Conservation (phyloP, 2,888 invertebrate genomes). For the Luffia ferchaultella region DNA sequence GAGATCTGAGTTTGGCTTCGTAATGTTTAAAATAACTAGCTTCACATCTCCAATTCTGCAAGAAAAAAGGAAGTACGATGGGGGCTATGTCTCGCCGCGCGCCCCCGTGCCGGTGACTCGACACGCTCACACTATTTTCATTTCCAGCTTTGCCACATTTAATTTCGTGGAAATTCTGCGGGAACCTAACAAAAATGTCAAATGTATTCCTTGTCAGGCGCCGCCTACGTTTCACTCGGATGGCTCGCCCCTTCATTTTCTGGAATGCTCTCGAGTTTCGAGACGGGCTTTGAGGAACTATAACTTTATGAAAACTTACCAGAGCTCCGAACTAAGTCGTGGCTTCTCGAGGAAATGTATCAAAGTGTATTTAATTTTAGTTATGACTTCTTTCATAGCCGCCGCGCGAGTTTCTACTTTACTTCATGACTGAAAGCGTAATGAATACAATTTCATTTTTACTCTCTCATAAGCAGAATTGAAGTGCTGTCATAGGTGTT, state of each 20-base stretch:
- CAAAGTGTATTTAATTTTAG: conserved; percentile 63
- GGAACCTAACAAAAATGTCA: conserved; percentile 67
- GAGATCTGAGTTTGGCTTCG: too few species aligned
- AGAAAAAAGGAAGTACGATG: too few species aligned
- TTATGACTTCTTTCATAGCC: conserved; percentile 45
- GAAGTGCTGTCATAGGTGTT: too few species aligned
- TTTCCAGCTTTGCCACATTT: conserved; percentile 63
- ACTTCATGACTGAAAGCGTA: too few species aligned
- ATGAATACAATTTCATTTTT: too few species aligned
- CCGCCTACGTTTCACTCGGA: conserved; percentile 17
- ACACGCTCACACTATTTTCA: conserved; percentile 51
- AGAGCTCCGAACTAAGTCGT: conserved; percentile 50
- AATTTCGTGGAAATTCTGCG: conserved; percentile 64
- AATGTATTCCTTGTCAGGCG: conserved; percentile 62
- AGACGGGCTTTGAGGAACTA: conserved; percentile 63
- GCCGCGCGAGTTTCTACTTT: neutral
- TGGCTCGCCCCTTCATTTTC: conserved; percentile 60
- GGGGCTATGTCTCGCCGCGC: too few species aligned
- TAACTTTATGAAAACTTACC: conserved; percentile 62
- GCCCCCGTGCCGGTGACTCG: conserved; percentile 12
- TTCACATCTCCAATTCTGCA: too few species aligned
- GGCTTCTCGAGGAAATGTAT: conserved; percentile 58
- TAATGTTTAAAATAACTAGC: too few species aligned
- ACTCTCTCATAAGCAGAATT: too few species aligned
- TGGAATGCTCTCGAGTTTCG: conserved; percentile 54